phyloP scores from a whole-genome alignment of 2,888 invertebrate genomes.

The Dicyrtoma fusca region DNA sequence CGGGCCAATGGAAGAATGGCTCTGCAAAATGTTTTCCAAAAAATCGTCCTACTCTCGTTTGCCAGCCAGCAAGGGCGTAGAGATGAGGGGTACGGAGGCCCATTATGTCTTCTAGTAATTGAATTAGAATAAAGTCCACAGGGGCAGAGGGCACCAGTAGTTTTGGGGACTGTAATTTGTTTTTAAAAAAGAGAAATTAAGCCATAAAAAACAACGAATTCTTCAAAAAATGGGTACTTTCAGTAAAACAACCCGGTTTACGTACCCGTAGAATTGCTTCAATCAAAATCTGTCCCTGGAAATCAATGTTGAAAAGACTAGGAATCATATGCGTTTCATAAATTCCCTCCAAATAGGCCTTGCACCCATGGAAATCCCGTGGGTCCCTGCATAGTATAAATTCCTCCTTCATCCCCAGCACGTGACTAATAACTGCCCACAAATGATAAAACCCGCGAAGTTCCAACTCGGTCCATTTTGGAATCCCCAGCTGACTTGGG shows the following conservation, averaged over 20 bases:
- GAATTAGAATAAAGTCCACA: background rate
- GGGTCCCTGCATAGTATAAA: slow-evolving; percentile 3
- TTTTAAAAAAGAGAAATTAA: background rate
- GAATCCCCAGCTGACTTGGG: background rate
- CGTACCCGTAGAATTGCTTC: slow-evolving; percentile 8
- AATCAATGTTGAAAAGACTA: background rate
- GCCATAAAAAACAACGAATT: background rate
- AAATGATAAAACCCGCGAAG: slow-evolving; percentile 18
- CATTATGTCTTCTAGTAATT: slow-evolving; percentile 11
- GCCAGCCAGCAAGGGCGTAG: background rate
- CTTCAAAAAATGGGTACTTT: no score
- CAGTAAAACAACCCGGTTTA: background rate
- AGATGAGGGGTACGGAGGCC: background rate
- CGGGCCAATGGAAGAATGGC: background rate
- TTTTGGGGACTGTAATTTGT: background rate
- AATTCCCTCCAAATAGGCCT: background rate
- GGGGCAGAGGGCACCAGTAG: background rate
- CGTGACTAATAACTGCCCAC: slow-evolving; percentile 17
- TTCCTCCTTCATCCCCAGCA: slow-evolving; percentile 16
- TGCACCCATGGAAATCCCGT: slow-evolving; percentile 2
- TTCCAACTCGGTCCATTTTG: background rate
- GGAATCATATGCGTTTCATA: background rate
- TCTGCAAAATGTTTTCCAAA: background rate
- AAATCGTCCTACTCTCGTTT: slow-evolving; percentile 1
- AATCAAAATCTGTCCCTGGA: slow-evolving; percentile 12